Evolutionary conservation across 2,113 vertebrate species (phyloP).

Genomic region (Cochlearius cochlearius): DNA sequence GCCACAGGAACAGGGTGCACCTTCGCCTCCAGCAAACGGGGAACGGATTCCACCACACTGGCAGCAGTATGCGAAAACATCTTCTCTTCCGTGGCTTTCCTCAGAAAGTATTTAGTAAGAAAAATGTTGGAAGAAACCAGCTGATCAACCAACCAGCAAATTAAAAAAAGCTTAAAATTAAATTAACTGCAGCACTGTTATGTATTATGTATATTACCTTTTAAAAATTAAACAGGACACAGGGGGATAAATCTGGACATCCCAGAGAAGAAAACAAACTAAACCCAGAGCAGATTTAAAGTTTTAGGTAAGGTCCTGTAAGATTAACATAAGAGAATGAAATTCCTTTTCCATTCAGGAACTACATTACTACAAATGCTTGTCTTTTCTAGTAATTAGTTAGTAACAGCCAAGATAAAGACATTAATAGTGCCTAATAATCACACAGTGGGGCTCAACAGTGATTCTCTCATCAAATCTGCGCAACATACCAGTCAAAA

Average conservation of each 20-base stretch:
- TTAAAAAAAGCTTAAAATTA: conserved; percentile 61
- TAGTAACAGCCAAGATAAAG: conserved; percentile 30
- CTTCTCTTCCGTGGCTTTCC: not conserved
- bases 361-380: not conserved
- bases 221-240: conserved; percentile 60
- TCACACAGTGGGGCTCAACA: not conserved
- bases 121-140: conserved; percentile 24
- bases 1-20: conserved; percentile 7
- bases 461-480: conserved; percentile 4
- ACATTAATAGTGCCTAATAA: conserved; percentile 8
- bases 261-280: conserved; percentile 35
- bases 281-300: not conserved
- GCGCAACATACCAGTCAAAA: conserved; percentile 10
- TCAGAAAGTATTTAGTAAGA: not conserved
- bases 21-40: not conserved
- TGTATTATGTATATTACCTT: conserved; percentile 56
- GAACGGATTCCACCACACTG: not conserved
- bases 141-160: conserved; percentile 34
- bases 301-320: conserved; percentile 13
- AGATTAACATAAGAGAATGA: not conserved
- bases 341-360: not conserved
- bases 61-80: not conserved
- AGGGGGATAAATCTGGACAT: conserved; percentile 49
- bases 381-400: conserved; percentile 19
- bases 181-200: conserved; percentile 55